Evolutionary conservation across 2,888 invertebrate species (phyloP).

Genomic region (Endomychus coccineus): DNA sequence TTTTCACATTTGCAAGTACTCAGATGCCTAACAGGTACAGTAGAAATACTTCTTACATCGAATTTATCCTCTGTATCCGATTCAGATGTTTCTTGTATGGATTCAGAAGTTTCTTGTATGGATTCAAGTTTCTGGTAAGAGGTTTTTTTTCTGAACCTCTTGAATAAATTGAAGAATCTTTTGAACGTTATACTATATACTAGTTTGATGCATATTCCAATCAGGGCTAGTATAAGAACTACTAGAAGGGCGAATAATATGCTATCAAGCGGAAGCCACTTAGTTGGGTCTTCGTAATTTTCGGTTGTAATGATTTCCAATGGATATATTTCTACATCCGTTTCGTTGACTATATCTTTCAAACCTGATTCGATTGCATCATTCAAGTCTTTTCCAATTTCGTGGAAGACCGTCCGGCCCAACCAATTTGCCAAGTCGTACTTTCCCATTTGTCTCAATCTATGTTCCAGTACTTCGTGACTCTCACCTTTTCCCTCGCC

Average conservation of each 20-base stretch:
- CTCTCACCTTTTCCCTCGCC: slow-evolving; percentile 51
- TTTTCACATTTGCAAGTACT: no score
- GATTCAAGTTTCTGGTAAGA: no score
- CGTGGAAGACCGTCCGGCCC: slow-evolving; percentile 49
- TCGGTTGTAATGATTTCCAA: slow-evolving; percentile 12
- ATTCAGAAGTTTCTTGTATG: no score
- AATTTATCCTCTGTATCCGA: no score
- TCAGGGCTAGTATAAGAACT: slow-evolving; percentile 10
- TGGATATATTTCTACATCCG: slow-evolving; percentile 22
- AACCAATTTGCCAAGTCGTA: slow-evolving; percentile 55
- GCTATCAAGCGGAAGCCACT: slow-evolving; percentile 34
- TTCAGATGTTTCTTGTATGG: no score
- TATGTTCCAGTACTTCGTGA: slow-evolving; percentile 49
- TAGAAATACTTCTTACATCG: no score
- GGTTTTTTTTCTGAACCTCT: no score
- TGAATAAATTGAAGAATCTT: no score
- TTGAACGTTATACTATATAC: no score
- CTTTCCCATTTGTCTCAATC: slow-evolving; percentile 53
- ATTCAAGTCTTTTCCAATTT: slow-evolving; percentile 46
- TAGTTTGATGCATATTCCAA: no score
- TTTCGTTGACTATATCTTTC: slow-evolving; percentile 22
- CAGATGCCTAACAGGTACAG: no score
- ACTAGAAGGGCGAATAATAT: slow-evolving; percentile 21
- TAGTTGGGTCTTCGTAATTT: slow-evolving; percentile 26
- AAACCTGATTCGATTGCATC: slow-evolving; percentile 32